These are phyloP conservation scores for Oceanodroma leucorhoa DNA, from an alignment of 2,797 vertebrate species.

Conservation along the genomic window DNA sequence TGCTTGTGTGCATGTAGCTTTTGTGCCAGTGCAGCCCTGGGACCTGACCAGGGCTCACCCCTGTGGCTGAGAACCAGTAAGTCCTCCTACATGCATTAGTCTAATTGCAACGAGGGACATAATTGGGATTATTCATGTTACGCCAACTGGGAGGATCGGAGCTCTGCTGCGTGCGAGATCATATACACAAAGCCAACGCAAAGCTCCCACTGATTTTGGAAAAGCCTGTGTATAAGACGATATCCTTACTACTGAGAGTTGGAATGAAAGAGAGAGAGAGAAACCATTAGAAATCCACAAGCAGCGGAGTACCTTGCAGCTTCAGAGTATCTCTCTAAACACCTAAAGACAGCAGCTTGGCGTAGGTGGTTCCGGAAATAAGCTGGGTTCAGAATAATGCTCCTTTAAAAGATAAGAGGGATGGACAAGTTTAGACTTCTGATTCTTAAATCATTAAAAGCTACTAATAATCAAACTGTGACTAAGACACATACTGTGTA, in stretches of 20 bases:
- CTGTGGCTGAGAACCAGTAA: background rate
- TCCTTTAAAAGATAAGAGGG: conserved; percentile 67
- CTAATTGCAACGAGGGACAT: background rate
- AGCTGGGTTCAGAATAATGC: conserved; percentile 75
- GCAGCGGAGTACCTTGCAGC: conserved; percentile 76
- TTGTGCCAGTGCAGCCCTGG: background rate
- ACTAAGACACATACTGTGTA: background rate
- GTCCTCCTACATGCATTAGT: background rate
- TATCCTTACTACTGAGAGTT: background rate
- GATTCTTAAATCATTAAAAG: background rate
- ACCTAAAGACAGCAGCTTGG: conserved; percentile 76
- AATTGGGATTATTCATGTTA: background rate
- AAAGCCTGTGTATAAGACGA: background rate
- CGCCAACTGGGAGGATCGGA: background rate
- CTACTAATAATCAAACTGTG: conserved; percentile 11
- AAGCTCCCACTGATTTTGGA: conserved; percentile 5
- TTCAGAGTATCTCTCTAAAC: conserved; percentile 76
- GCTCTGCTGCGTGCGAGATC: background rate
- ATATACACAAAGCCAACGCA: background rate
- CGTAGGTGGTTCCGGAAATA: conserved; percentile 81
- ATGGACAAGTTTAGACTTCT: background rate
- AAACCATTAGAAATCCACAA: background rate
- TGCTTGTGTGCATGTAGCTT: background rate
- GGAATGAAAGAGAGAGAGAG: background rate
- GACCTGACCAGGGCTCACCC: background rate